Base-by-base conservation (phyloP, 2,113 vertebrate genomes). In the Forbesichthys agassizii region DNA sequence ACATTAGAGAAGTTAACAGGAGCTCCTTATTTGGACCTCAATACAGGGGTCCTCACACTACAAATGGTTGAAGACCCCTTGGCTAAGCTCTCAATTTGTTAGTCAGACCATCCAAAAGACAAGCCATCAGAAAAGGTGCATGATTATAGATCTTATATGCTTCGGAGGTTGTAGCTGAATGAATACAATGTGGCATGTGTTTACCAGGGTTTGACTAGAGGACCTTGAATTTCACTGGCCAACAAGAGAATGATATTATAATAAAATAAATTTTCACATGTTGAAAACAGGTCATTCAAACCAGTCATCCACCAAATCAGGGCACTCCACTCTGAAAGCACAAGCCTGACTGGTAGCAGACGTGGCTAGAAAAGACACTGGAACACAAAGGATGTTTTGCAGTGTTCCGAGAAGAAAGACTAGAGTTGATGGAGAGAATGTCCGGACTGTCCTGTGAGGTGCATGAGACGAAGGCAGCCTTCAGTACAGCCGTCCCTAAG, bases 241-340 rank as follows among this genome's bases (percentile, higher is more conserved):
- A 82, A 75, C 9, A 49, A 71, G 74, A 83, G 70, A 82, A 78
- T 73, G 80, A 63, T 27, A 62, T 75, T 27, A 62, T 75, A 80
- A 69, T 63, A 68, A 78, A 85, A 89, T 73, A 62, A 42, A 62
- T n/a, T 68, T 87, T 83, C 48, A 69, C 49, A 47, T 63, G 13
- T 42, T 62, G 51, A 61, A 63, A 59, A 46, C 33, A 8, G 33
- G 16, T 16, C 51, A 11, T 13, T 20, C 14, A 77, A 84, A 76
- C 78, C 84, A 88, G 85, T 87, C 82, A 75, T 79, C 81, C 79
- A 87, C 72, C 73, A 88, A 61, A 88, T 88, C 84, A 89, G 86
- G 87, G 82, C 83, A 84, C 88, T 88, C 81, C 82, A 82, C 75
- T 77, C 74, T 71, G 86, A 85, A 87, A 90, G 88, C 88, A 89